A percentile compares a stretch with the other conserved stretches of the same genome.
Conservation (phyloP, 1,140 invertebrate genomes). For the Drosophila paulistorum region DNA sequence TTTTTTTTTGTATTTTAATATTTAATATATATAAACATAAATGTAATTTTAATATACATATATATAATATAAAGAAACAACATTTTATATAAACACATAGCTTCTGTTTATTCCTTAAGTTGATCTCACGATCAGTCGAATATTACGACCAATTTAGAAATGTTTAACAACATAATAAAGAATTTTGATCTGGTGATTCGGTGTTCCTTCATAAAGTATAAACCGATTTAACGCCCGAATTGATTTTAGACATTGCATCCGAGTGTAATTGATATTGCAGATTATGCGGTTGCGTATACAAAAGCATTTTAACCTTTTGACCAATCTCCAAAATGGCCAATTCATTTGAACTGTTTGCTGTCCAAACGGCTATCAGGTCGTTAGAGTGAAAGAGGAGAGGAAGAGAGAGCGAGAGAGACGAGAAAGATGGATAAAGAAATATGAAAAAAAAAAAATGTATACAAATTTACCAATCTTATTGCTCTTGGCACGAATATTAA, state of each 20-base stretch:
- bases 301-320: constrained; percentile 92
- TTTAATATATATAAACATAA: constrained; percentile 4
- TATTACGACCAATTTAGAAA: constrained; percentile 11
- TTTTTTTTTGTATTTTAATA: background rate
- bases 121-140: no score
- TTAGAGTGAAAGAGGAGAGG: constrained; percentile 2
- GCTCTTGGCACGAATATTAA: constrained; percentile 94
- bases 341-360: constrained; percentile 85
- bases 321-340: constrained; percentile 92
- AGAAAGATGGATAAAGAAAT: no score
- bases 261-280: constrained; percentile 92
- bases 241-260: constrained; percentile 91
- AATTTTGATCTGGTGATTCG: background rate
- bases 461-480: constrained; percentile 90
- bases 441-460: background rate
- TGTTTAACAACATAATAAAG: constrained; percentile 28
- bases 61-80: background rate
- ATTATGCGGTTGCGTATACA: constrained; percentile 83
- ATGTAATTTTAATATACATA: background rate
- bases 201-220: constrained; percentile 52
- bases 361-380: constrained; percentile 63
- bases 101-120: no score
- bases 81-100: background rate
- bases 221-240: constrained; percentile 61
- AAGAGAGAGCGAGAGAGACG: no score